A percentile compares a stretch with the other conserved stretches of the same genome.
These are phyloP conservation scores for Labia minor DNA, from an alignment of 2,888 invertebrate genomes.

Conservation along the genomic window DNA sequence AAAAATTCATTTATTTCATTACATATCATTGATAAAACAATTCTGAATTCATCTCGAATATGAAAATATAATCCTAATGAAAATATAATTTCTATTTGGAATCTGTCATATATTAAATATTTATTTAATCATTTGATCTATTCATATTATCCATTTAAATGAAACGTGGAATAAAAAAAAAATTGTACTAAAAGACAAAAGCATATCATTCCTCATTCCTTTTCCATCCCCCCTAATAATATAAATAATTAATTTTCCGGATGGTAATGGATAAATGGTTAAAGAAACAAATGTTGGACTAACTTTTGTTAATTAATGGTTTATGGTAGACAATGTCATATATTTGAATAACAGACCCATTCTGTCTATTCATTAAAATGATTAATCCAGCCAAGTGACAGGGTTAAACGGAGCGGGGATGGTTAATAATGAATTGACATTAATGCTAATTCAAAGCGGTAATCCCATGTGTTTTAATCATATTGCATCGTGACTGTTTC, in stretches of 20 bases:
- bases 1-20: no score
- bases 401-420: constrained; percentile 7
- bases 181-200: no score
- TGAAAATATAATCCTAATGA: no score
- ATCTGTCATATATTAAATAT: no score
- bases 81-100: no score
- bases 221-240: neutral
- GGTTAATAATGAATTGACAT: constrained; percentile 8
- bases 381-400: constrained; percentile 13
- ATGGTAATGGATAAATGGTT: neutral
- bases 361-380: constrained; percentile 13
- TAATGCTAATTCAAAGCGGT: constrained; percentile 13
- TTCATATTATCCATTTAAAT: no score
- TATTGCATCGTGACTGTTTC: constrained; percentile 2
- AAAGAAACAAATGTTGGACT: constrained; percentile 13
- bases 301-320: constrained; percentile 13
- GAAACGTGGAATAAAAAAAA: no score
- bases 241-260: constrained; percentile 3
- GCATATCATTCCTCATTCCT: no score
- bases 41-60: no score
- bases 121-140: no score
- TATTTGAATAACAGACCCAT: constrained; percentile 1
- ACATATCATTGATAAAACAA: no score
- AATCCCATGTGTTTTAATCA: constrained; percentile 5
- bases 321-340: constrained; percentile 4